Conservation (phyloP, 1,140 invertebrate genomes). For the Asbolus verrucosus region DNA sequence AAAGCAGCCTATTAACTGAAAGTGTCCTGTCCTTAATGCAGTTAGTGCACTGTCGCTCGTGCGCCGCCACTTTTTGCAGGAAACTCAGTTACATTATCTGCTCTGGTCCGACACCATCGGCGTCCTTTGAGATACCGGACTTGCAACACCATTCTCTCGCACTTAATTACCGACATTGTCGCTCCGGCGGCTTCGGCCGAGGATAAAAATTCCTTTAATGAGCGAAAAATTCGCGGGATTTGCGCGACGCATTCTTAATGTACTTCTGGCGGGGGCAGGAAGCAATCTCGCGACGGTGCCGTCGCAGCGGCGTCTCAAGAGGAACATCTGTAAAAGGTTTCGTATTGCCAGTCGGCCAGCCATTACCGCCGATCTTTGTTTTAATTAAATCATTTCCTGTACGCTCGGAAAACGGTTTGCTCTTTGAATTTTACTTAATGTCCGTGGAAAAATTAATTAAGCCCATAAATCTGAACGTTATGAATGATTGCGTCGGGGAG, state of each 20-base stretch:
- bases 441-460: constrained; percentile 9
- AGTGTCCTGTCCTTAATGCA: constrained; percentile 63
- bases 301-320: constrained; percentile 8
- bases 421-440: constrained; percentile 13
- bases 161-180: too few species aligned
- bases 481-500: constrained; percentile 4
- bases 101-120: constrained; percentile 48
- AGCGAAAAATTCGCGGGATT: constrained; percentile 11
- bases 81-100: constrained; percentile 60
- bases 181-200: constrained; percentile 4
- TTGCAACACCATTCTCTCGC: constrained; percentile 52
- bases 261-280: not conserved
- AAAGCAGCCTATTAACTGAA: constrained; percentile 64
- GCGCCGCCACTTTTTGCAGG: constrained; percentile 53
- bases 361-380: constrained; percentile 38
- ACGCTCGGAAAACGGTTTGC: not conserved
- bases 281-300: constrained; percentile 3
- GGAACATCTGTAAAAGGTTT: constrained; percentile 14
- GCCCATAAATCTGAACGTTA: not conserved
- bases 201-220: not conserved
- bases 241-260: constrained; percentile 23
- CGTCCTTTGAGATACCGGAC: constrained; percentile 51
- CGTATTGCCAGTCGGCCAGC: constrained; percentile 10
- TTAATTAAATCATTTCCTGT: constrained; percentile 50
- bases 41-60: constrained; percentile 61